Evolutionary conservation across 1,140 invertebrate genomes (phyloP).

Genomic region (Lysiphlebus fabarum): DNA sequence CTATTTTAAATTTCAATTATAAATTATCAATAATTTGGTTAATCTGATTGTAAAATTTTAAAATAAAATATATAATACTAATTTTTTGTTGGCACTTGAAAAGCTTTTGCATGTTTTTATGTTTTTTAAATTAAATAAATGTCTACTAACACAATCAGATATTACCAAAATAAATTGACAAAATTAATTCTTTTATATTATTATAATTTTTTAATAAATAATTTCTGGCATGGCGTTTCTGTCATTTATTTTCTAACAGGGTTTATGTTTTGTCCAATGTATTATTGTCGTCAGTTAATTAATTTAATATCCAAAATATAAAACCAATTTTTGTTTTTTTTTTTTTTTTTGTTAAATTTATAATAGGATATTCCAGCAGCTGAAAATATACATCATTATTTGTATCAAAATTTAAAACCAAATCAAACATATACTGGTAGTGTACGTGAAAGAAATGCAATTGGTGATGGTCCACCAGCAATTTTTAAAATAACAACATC

Average conservation of each 20-base stretch:
- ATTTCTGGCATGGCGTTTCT: conserved; percentile 51
- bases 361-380: conserved; percentile 69
- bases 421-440: conserved; percentile 74
- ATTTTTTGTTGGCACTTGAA: neutral
- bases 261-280: conserved; percentile 25
- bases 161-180: conserved; percentile 48
- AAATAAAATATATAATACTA: neutral
- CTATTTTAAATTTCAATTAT: neutral
- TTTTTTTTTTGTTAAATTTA: conserved; percentile 34
- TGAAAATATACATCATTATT: conserved; percentile 65
- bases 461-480: conserved; percentile 73
- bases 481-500: conserved; percentile 65
- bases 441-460: conserved; percentile 75
- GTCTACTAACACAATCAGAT: conserved; percentile 24
- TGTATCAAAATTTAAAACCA: conserved; percentile 74
- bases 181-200: conserved; percentile 16
- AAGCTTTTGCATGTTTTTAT: neutral
- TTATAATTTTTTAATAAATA: too few relatives aligned
- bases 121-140: conserved; percentile 3
- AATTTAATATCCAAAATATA: neutral
- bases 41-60: conserved; percentile 25
- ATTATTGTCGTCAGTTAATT: neutral
- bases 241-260: conserved; percentile 35
- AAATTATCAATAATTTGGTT: conserved; percentile 33
- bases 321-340: neutral